These are phyloP conservation scores for Serrognathus titanus DNA, from an alignment of 2,888 invertebrate species.

Conservation along the genomic window DNA sequence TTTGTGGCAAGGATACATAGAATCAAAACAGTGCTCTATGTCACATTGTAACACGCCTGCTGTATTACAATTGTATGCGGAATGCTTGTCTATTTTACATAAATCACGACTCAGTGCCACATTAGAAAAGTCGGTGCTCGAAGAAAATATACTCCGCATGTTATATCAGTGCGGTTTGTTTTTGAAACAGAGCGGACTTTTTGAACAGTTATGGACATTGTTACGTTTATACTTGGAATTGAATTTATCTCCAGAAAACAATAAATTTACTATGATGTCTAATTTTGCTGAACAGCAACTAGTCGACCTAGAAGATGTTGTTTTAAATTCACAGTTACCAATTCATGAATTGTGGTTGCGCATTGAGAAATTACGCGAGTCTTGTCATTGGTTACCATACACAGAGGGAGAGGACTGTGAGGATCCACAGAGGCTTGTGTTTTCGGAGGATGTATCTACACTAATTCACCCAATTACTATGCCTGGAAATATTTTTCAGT, in stretches of 20 bases:
- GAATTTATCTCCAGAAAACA: constrained; percentile 53
- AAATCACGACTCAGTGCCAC: constrained; percentile 42
- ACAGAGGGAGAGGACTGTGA: constrained; percentile 51
- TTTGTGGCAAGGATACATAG: constrained; percentile 55
- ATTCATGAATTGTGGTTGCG: constrained; percentile 72
- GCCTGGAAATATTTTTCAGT: constrained; percentile 56
- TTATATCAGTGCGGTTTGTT: constrained; percentile 58
- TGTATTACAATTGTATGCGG: constrained; percentile 57
- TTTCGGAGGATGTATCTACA: constrained; percentile 61
- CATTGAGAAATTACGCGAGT: constrained; percentile 69
- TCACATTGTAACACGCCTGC: constrained; percentile 59
- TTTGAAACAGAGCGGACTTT: constrained; percentile 67
- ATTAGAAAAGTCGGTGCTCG: constrained; percentile 40
- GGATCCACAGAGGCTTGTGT: constrained; percentile 65
- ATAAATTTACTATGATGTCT: constrained; percentile 32
- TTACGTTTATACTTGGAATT: constrained; percentile 66
- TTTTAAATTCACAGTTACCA: constrained; percentile 62
- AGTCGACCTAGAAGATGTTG: constrained; percentile 60
- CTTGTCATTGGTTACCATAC: constrained; percentile 66
- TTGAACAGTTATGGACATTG: constrained; percentile 72
- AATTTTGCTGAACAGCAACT: constrained; percentile 50
- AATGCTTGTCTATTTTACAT: constrained; percentile 50
- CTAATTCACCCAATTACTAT: constrained; percentile 66
- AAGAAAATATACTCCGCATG: constrained; percentile 48
- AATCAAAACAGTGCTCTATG: constrained; percentile 56